Evolutionary conservation across 2,113 vertebrate species (phyloP).

Genomic region (Cepphus grylle): DNA sequence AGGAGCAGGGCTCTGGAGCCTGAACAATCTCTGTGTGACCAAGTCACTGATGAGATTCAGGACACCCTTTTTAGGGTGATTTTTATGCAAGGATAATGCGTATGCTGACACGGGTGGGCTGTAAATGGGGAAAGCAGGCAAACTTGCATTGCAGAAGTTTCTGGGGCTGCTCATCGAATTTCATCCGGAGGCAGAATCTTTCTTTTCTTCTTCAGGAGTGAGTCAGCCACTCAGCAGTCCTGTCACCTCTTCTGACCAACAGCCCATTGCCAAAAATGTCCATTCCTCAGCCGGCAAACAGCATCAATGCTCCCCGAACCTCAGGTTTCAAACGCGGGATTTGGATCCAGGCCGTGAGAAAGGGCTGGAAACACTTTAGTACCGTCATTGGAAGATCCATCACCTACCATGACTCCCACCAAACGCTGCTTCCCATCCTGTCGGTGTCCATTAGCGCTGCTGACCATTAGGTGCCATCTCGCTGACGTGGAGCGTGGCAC

Average conservation of each 20-base stretch:
- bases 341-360: not conserved
- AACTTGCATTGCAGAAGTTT: not conserved
- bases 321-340: not conserved
- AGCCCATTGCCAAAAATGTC: not conserved
- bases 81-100: not conserved
- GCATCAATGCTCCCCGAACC: not conserved
- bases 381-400: not conserved
- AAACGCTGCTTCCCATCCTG: not conserved
- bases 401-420: not conserved
- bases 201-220: not conserved
- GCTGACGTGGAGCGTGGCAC: not conserved
- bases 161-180: not conserved
- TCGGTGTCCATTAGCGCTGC: accelerated
- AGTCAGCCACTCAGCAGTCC: not conserved
- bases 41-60: not conserved
- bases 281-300: not conserved
- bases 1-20: not conserved
- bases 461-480: not conserved
- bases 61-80: not conserved
- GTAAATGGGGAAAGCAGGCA: not conserved
- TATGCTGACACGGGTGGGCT: not conserved
- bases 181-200: not conserved
- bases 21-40: accelerated
- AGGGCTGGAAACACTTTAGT: not conserved
- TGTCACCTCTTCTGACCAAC: not conserved